These are phyloP conservation scores for Abramis brama DNA, from an alignment of 2,113 vertebrate species.

Conservation along the genomic window DNA sequence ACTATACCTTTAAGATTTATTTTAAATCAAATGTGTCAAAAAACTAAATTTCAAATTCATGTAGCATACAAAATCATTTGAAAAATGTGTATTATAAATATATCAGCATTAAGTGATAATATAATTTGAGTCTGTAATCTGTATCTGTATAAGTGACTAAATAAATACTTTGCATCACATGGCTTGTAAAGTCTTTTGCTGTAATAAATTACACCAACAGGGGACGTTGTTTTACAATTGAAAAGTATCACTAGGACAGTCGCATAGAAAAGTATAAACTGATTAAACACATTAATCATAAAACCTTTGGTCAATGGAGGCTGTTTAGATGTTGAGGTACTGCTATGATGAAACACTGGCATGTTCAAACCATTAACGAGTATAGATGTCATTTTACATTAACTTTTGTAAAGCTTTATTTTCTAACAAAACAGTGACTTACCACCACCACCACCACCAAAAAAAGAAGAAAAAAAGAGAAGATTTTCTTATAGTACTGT, in stretches of 20 bases:
- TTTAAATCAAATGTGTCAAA: neutral
- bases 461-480: too few species aligned
- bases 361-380: neutral
- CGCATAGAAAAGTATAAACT: neutral
- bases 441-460: too few species aligned
- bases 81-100: neutral
- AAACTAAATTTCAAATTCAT: neutral
- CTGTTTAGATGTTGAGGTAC: neutral
- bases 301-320: neutral
- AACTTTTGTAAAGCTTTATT: neutral
- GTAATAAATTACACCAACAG: conserved; percentile 3
- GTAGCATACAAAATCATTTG: neutral
- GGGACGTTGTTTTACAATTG: neutral
- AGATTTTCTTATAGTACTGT: too few species aligned
- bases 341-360: neutral
- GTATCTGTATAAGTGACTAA: neutral
- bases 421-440: neutral
- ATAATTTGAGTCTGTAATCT: neutral
- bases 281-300: neutral
- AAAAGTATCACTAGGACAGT: neutral
- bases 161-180: neutral
- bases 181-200: neutral
- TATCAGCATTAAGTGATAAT: neutral
- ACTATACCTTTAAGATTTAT: too few species aligned
- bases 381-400: neutral